Evolutionary conservation across 2,797 vertebrate genomes (phyloP).

Genomic region (Linurgus olivaceus): DNA sequence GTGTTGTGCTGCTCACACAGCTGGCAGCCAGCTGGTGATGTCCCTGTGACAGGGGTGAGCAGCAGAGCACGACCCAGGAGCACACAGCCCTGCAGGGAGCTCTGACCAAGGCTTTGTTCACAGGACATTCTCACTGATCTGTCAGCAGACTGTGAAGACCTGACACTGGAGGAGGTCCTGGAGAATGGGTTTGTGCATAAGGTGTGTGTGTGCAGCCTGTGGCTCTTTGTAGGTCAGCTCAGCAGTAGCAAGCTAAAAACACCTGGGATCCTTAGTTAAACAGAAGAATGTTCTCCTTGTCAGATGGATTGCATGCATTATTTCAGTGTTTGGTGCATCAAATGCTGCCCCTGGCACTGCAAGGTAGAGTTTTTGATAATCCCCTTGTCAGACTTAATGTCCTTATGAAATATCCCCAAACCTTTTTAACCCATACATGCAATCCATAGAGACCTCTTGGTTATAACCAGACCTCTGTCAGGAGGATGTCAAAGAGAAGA

Average conservation of each 20-base stretch:
- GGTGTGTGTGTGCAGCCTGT: slow-evolving; percentile 78
- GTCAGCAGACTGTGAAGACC: slow-evolving; percentile 89
- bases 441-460: neutral
- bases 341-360: neutral
- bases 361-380: neutral
- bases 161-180: slow-evolving; percentile 84
- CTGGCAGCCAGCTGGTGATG: neutral
- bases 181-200: slow-evolving; percentile 92
- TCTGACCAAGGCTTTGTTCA: neutral
- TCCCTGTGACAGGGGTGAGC: neutral
- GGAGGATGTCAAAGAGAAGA: neutral
- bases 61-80: rapidly evolving
- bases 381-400: neutral
- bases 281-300: neutral
- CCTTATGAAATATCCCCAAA: neutral
- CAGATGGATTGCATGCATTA: neutral
- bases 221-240: neutral
- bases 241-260: neutral
- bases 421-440: neutral
- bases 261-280: neutral
- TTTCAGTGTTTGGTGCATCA: neutral
- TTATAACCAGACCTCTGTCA: neutral
- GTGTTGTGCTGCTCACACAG: neutral
- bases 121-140: slow-evolving; percentile 94
- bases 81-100: neutral